Conservation (phyloP, 2,797 vertebrate genomes). For the Apogon hyalosoma region DNA sequence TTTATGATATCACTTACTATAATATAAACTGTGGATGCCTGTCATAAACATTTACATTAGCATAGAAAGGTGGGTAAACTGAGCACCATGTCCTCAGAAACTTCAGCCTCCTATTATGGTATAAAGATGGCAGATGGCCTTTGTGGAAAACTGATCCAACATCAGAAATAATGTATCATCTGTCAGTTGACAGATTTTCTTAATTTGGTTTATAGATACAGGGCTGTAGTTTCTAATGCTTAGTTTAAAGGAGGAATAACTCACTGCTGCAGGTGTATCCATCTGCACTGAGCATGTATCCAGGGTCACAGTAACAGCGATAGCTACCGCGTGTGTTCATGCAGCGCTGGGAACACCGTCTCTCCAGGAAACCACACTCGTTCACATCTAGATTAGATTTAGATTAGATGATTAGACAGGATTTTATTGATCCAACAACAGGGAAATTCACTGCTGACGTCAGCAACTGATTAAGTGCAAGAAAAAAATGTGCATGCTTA, state of each 20-base stretch:
- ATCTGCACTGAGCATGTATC: conserved; percentile 73
- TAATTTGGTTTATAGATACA: conserved; percentile 14
- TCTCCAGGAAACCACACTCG: conserved; percentile 77
- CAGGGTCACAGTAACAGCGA: conserved; percentile 81
- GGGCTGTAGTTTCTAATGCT: conserved; percentile 15
- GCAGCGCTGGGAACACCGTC: conserved; percentile 81
- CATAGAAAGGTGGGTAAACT: conserved; percentile 34
- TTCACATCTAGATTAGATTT: conserved; percentile 78
- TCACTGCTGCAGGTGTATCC: conserved; percentile 80
- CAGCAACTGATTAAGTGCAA: too few species aligned
- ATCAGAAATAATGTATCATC: conserved; percentile 29
- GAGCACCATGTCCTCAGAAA: conserved; percentile 13
- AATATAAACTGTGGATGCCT: conserved; percentile 48
- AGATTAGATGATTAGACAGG: too few species aligned
- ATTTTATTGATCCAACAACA: too few species aligned
- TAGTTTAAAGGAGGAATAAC: conserved; percentile 53
- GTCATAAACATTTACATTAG: conserved; percentile 49
- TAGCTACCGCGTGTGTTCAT: conserved; percentile 83
- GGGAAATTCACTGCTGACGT: too few species aligned
- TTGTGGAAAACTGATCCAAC: conserved; percentile 15
- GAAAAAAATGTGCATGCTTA: too few species aligned
- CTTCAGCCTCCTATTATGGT: conserved; percentile 41
- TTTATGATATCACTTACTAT: conserved; percentile 46
- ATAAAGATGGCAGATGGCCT: conserved; percentile 31
- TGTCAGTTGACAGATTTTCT: conserved; percentile 11